phyloP scores from a whole-genome alignment of 1,140 invertebrate genomes.

The Drosophila quadrilineata region DNA sequence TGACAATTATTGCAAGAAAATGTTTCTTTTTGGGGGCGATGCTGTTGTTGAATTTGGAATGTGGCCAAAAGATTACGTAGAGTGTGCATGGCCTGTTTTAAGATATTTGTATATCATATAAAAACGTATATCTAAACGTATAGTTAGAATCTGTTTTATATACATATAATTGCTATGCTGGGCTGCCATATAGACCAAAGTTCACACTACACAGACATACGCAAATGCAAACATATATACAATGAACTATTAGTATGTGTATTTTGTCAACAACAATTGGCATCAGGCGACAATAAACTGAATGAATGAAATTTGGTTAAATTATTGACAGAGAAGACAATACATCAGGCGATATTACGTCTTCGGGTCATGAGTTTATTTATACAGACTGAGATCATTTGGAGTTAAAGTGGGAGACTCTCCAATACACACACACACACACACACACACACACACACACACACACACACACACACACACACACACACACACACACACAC shows the following conservation, averaged over 20 bases:
- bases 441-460: too few species aligned
- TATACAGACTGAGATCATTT: too few species aligned
- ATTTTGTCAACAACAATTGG: conserved; percentile 25
- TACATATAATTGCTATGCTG: neutral
- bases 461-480: too few species aligned
- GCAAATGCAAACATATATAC: too few species aligned
- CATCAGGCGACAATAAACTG: conserved; percentile 20
- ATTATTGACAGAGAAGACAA: neutral
- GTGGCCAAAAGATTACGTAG: conserved; percentile 42
- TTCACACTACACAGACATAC: too few species aligned
- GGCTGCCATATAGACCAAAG: conserved; percentile 15
- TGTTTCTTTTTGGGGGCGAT: neutral
- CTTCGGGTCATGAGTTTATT: neutral
- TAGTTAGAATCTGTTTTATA: conserved; percentile 9
- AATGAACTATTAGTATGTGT: too few species aligned
- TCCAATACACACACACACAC: too few species aligned
- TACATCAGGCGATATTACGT: conserved; percentile 16
- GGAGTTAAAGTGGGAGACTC: too few species aligned
- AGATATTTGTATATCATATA: conserved; percentile 7
- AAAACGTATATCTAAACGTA: neutral
- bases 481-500: too few species aligned
- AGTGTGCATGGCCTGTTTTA: conserved; percentile 25
- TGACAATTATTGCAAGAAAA: conserved; percentile 30
- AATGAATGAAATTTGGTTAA: conserved; percentile 14
- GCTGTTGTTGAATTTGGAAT: conserved; percentile 8